Conservation (phyloP, 2,113 vertebrate genomes). For the Bombycilla garrulus region DNA sequence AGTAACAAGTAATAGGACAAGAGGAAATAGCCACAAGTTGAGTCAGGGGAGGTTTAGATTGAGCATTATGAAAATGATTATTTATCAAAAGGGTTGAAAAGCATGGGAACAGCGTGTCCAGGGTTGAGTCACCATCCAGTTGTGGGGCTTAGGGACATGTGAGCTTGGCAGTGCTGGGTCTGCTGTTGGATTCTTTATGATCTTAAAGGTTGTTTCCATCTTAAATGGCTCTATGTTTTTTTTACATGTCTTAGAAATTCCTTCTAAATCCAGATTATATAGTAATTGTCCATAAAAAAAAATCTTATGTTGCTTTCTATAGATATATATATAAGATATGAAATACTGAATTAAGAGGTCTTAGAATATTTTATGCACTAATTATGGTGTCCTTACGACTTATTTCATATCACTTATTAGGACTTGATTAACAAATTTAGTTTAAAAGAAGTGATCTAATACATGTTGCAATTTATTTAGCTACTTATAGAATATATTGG, state of each 20-base stretch:
- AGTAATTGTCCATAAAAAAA: background rate
- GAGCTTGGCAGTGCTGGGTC: background rate
- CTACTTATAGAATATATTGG: background rate
- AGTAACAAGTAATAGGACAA: background rate
- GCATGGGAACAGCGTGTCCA: background rate
- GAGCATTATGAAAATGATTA: background rate
- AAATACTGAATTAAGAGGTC: background rate
- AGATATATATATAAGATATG: rapidly evolving
- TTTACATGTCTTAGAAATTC: background rate
- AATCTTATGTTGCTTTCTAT: background rate
- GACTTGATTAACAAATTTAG: background rate
- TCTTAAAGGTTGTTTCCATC: background rate
- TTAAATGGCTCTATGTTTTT: background rate
- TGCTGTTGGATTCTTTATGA: background rate
- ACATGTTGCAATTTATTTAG: background rate
- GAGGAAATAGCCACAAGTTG: background rate
- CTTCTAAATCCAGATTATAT: background rate
- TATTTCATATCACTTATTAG: background rate
- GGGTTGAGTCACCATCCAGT: background rate
- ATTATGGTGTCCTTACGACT: background rate
- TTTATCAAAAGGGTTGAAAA: background rate
- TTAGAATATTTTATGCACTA: background rate
- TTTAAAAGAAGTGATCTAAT: background rate
- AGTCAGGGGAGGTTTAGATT: background rate
- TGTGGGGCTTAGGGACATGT: background rate